Percentiles rank a stretch among this genome's conserved stretches.
Evolutionary conservation across 2,113 vertebrate species (phyloP).

Genomic region (Fulica atra): DNA sequence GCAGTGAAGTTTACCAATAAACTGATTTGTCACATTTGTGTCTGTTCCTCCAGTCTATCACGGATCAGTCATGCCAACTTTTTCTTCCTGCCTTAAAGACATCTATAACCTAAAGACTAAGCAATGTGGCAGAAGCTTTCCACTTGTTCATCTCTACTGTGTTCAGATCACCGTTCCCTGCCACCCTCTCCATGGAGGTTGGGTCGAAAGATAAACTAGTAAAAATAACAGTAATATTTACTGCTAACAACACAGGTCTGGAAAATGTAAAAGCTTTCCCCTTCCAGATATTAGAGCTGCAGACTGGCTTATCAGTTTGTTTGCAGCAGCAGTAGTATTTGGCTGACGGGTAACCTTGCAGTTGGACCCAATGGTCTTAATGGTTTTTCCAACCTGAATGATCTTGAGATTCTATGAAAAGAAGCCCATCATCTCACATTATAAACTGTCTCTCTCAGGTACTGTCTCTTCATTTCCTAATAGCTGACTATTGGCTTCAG

Average conservation of each 20-base stretch:
- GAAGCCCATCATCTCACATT: neutral
- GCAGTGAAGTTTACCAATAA: neutral
- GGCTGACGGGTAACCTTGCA: rapidly evolving
- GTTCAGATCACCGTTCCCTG: neutral
- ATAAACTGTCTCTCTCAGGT: neutral
- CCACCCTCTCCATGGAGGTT: rapidly evolving
- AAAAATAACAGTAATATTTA: neutral
- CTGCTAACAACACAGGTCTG: neutral
- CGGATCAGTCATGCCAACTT: neutral
- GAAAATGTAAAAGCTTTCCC: neutral
- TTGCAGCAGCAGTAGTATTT: neutral
- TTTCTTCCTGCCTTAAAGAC: neutral
- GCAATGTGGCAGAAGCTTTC: neutral
- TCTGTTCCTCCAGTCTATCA: neutral
- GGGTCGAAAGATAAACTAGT: neutral
- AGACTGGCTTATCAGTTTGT: neutral
- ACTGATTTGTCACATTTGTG: neutral
- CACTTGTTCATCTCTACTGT: neutral
- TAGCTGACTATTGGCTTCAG: neutral
- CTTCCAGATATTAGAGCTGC: neutral
- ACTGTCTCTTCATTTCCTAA: neutral
- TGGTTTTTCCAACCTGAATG: neutral
- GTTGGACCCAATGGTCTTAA: neutral
- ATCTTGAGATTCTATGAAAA: neutral
- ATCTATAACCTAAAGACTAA: neutral